Conservation (phyloP, 2,888 invertebrate genomes). For the Chrysopilus asiliformis region DNA sequence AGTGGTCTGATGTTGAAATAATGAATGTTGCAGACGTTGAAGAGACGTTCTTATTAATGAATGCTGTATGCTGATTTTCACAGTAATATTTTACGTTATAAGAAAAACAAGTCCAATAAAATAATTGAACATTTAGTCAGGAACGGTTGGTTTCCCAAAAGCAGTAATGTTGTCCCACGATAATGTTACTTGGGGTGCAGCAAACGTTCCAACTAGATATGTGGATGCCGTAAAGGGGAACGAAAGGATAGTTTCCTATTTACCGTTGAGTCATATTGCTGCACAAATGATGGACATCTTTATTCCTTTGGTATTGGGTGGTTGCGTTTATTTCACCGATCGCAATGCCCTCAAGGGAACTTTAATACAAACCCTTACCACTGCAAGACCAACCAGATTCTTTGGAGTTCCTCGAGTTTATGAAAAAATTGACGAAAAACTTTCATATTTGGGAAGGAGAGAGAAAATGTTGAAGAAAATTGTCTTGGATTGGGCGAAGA, state of each 20-base stretch:
- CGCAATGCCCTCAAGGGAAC: conserved; percentile 76
- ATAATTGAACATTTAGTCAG: conserved; percentile 62
- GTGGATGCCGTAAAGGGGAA: conserved; percentile 38
- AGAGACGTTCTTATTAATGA: conserved; percentile 60
- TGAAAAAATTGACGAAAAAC: conserved; percentile 84
- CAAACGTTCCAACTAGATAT: conserved; percentile 39
- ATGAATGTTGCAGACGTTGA: conserved; percentile 58
- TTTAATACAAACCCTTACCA: conserved; percentile 54
- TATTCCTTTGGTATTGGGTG: conserved; percentile 44
- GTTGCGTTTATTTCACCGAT: conserved; percentile 68
- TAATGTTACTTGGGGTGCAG: conserved; percentile 57
- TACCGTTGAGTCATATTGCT: conserved; percentile 82
- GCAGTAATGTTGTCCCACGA: conserved; percentile 89
- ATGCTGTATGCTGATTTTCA: conserved; percentile 75
- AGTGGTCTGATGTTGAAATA: conserved; percentile 70
- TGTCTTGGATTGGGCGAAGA: conserved; percentile 54
- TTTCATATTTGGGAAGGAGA: conserved; percentile 55
- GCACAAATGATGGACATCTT: conserved; percentile 69
- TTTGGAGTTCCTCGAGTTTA: conserved; percentile 82
- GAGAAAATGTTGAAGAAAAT: conserved; percentile 53
- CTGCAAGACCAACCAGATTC: conserved; percentile 68
- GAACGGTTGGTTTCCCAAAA: conserved; percentile 78
- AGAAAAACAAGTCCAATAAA: background rate
- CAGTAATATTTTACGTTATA: conserved; percentile 39
- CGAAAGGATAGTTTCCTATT: conserved; percentile 58